Conservation (phyloP, 2,113 vertebrate species). For the Cyanoliseus patagonus region DNA sequence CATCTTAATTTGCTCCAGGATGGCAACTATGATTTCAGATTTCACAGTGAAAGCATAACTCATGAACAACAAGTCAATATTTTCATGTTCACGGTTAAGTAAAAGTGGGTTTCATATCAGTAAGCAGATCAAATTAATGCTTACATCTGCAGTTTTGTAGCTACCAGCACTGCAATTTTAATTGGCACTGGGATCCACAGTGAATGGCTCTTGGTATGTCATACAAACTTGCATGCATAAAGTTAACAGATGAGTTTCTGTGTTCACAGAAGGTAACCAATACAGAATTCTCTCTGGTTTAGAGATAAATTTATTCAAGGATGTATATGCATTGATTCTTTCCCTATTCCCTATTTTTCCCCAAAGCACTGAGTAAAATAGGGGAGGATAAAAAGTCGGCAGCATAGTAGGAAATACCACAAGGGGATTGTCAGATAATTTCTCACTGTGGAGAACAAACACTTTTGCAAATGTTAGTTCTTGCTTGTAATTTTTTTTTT, state of each 20-base stretch:
- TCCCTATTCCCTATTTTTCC: too few species aligned
- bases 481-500: neutral
- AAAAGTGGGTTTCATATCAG: slow-evolving; percentile 38
- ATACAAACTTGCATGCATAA: neutral
- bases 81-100: neutral
- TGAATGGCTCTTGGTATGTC: neutral
- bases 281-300: neutral
- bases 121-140: slow-evolving; percentile 29
- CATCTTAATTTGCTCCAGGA: slow-evolving; percentile 62
- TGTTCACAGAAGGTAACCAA: neutral
- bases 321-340: neutral
- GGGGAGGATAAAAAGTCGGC: neutral
- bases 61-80: slow-evolving; percentile 21
- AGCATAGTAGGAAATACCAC: neutral
- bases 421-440: slow-evolving; percentile 7
- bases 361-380: neutral
- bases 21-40: slow-evolving; percentile 41
- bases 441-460: slow-evolving; percentile 9
- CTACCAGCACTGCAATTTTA: neutral
- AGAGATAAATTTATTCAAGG: neutral
- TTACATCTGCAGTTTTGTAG: slow-evolving; percentile 22
- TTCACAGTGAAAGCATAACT: slow-evolving; percentile 45
- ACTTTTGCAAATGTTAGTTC: slow-evolving; percentile 6
- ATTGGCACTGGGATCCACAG: neutral
- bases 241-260: neutral